Evolutionary conservation across 1,140 invertebrate species (phyloP), one percentile per base, ranked within the genome.

Genomic region (Brevipalpus yothersi): DNA sequence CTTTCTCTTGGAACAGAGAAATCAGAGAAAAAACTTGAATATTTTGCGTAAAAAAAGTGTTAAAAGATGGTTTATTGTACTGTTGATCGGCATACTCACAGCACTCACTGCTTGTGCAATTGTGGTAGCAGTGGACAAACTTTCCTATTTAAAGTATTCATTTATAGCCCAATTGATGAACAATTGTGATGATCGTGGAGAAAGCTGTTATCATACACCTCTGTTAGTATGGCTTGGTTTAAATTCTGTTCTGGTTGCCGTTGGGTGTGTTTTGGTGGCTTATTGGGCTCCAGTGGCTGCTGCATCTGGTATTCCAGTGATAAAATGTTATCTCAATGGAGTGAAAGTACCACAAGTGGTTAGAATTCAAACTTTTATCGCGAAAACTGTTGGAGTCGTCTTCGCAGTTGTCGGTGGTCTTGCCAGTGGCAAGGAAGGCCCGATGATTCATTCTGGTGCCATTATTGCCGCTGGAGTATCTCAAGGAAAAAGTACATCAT

Each of bases 311-410:
- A 97, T 98, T 67, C 93, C 94, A 2, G 88, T 95, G 72, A 90
- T 99, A 0, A 99, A 99, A 76, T 96, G 91, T 73, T 99, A 95
- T 71, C 74, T 99, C n/a, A 99, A 99, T 73, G 95, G 95, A 11
- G 81, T 99, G 0, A 95, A 96, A 75, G 79, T 95, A 56, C 89
- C 89, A 1, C 75, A 87, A 64, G 82, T 94, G 58, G 87, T 94
- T 7, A 75, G 91, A 51, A 80, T 99, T 55, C 95, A 93, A 71
- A 98, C 94, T 0, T 72, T 98, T 19, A 64, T 89, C 15, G 82
- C 89, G 2, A 98, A 99, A 76, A 80, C 82, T 31, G 72, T 94
- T 57, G 93, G 94, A 17, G 92, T 98, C 11, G 81, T 91, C 17
- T 81, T 82, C 53, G 88, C 91, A 15, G 93, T 98, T 0, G 82